A percentile compares a stretch with the other conserved stretches of the same genome.
Conservation (phyloP, 2,797 vertebrate species). For the Micropoecilia bifurca region DNA sequence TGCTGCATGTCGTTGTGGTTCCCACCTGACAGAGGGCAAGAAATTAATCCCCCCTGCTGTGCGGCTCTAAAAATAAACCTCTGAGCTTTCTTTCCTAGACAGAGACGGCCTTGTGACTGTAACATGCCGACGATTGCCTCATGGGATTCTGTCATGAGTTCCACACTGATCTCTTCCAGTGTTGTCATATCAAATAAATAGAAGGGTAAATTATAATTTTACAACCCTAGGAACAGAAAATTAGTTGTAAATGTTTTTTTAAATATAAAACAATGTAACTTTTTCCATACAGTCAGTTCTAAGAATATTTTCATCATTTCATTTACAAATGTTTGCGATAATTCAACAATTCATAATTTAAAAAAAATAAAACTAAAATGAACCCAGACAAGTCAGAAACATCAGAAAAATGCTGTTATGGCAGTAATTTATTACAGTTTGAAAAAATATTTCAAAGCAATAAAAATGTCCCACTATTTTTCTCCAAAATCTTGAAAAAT, state of each 20-base stretch:
- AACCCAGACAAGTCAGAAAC: background rate
- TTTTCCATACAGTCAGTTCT: background rate
- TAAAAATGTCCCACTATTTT: background rate
- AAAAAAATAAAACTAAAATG: background rate
- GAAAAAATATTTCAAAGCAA: background rate
- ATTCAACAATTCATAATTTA: background rate
- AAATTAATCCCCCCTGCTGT: conserved; percentile 52
- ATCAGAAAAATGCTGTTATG: background rate
- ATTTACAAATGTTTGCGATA: background rate
- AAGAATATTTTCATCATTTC: background rate
- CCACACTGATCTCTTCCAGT: background rate
- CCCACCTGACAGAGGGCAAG: conserved; percentile 43
- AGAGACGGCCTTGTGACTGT: conserved; percentile 10
- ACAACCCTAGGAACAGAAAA: background rate
- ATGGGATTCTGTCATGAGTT: conserved; percentile 13
- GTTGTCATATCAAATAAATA: background rate
- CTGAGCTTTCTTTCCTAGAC: conserved; percentile 22
- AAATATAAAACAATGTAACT: background rate
- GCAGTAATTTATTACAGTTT: background rate
- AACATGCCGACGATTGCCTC: conserved; percentile 4
- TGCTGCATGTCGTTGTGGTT: conserved; percentile 37
- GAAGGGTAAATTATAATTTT: background rate
- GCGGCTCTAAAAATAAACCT: conserved; percentile 58
- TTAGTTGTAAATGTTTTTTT: too few relatives aligned
- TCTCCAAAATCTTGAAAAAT: background rate